Evolutionary conservation across 2,113 vertebrate species (phyloP).

Genomic region (Pelecanoides urinatrix): DNA sequence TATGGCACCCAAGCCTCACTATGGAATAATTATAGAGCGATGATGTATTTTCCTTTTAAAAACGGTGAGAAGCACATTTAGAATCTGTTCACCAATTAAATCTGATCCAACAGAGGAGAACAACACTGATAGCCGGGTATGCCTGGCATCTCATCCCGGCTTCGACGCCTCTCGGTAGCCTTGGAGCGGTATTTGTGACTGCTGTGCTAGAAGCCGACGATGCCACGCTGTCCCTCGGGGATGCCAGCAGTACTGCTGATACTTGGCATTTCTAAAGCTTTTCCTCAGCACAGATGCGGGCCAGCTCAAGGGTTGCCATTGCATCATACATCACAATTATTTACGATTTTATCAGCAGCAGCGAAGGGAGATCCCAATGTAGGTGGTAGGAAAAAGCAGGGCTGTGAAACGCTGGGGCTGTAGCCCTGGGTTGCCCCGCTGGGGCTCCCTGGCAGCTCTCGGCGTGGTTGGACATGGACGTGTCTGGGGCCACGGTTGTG

Average conservation of each 20-base stretch:
- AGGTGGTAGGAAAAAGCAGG: neutral
- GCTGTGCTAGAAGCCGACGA: rapidly evolving
- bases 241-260: neutral
- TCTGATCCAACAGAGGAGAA: neutral
- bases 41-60: neutral
- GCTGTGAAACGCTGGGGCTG: neutral
- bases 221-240: neutral
- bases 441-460: neutral
- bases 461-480: rapidly evolving
- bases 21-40: rapidly evolving
- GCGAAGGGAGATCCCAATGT: neutral
- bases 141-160: neutral
- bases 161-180: neutral
- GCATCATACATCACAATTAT: no score
- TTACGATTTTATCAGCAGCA: neutral
- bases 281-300: rapidly evolving
- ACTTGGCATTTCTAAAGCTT: neutral
- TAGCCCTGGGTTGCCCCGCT: rapidly evolving
- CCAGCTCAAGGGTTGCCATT: neutral
- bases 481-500: rapidly evolving
- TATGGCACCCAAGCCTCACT: neutral
- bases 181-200: neutral
- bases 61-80: neutral
- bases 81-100: neutral
- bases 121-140: neutral